A percentile compares a stretch with the other conserved stretches of the same genome.
These are phyloP conservation scores for Azorinus chamasolen DNA, from an alignment of 2,888 invertebrate species.

Conservation along the genomic window DNA sequence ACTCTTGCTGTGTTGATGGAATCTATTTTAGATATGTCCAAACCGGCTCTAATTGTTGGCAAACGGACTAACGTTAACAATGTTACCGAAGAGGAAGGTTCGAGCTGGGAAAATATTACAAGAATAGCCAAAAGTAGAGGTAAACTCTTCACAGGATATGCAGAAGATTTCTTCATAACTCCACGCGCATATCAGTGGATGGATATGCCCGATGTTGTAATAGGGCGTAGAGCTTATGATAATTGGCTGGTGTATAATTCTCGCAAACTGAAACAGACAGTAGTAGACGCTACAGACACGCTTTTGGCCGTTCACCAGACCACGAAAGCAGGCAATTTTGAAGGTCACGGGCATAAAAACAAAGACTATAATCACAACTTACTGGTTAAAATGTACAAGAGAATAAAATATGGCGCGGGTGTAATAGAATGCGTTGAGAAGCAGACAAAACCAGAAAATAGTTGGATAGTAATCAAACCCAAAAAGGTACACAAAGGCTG, in stretches of 20 bases:
- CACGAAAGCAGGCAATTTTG: conserved; percentile 75
- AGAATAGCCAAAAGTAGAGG: conserved; percentile 67
- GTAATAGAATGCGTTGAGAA: conserved; percentile 68
- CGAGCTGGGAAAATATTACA: conserved; percentile 55
- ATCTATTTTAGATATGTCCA: conserved; percentile 27
- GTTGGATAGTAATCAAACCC: conserved; percentile 10
- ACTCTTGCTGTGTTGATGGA: conserved; percentile 59
- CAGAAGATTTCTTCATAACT: conserved; percentile 80
- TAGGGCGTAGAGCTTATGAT: conserved; percentile 81
- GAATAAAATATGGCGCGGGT: conserved; percentile 70
- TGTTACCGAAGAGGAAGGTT: conserved; percentile 67
- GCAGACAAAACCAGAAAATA: conserved; percentile 43
- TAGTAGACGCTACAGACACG: conserved; percentile 76
- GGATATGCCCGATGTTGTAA: conserved; percentile 77
- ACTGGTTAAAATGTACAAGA: conserved; percentile 64
- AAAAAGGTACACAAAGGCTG: conserved; percentile 41
- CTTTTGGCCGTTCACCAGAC: conserved; percentile 80
- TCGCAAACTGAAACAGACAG: conserved; percentile 63
- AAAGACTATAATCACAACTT: conserved; percentile 74
- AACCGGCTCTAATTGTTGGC: conserved; percentile 69
- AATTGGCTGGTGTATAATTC: conserved; percentile 80
- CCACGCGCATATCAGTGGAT: conserved; percentile 75
- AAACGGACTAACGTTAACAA: conserved; percentile 72
- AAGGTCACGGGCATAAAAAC: conserved; percentile 70
- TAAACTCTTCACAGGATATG: conserved; percentile 72